phyloP scores from a whole-genome alignment of 64 coral and sea anemone species.

The Trachythela sp. region DNA sequence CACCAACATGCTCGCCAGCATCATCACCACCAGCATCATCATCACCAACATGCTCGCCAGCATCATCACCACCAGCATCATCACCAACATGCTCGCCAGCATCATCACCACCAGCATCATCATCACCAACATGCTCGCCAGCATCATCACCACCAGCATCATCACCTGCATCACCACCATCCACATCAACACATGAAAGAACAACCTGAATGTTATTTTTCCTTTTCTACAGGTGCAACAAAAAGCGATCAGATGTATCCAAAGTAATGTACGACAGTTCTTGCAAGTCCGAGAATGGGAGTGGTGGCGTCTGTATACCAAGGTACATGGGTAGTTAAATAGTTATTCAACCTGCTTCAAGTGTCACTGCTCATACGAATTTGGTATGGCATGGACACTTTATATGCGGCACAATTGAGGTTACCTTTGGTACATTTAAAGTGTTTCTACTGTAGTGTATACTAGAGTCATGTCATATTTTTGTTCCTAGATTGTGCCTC shows the following conservation, averaged over 20 bases:
- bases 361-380: too few relatives aligned
- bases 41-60: too few relatives aligned
- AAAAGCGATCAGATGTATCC: constrained; percentile 80
- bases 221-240: constrained; percentile 58
- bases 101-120: neutral
- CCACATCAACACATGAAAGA: neutral
- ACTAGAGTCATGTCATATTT: constrained; percentile 57
- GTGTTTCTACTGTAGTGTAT: too few relatives aligned
- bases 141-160: neutral
- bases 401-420: too few relatives aligned
- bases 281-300: constrained; percentile 84
- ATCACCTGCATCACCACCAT: neutral
- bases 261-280: constrained; percentile 87
- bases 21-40: too few relatives aligned
- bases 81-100: too few relatives aligned
- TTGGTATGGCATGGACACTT: too few relatives aligned
- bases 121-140: neutral
- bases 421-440: too few relatives aligned
- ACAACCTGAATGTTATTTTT: neutral
- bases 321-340: neutral
- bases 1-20: too few relatives aligned
- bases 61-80: too few relatives aligned
- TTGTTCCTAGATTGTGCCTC: constrained; percentile 55
- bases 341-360: too few relatives aligned
- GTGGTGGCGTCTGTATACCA: constrained; percentile 61